Evolutionary conservation across 2,888 invertebrate genomes (phyloP), one percentile per base, ranked within the genome.

Genomic region (Idaea aversata): DNA sequence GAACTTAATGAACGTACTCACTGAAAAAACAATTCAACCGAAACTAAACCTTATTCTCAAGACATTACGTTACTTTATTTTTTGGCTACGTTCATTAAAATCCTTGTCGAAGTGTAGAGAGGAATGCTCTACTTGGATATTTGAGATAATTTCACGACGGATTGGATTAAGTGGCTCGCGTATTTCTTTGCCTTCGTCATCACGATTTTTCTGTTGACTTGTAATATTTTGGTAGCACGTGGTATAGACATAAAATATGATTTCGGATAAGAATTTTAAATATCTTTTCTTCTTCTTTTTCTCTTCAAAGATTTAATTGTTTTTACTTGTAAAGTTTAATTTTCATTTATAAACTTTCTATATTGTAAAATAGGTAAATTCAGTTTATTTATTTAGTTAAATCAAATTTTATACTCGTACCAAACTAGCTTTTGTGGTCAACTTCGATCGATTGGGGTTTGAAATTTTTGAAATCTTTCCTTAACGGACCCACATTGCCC

Each of bases 81-180:
- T 47, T 47, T 10, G 7, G 10, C 7, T 13, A 47, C 47, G 47
- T 47, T 47, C 47, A 47, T 47, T 47, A 47, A 13, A 47, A 47
- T 47, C 47, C 47, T 47, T 47, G 47, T 47, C 7, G 47, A 13
- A 47, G 47, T 47, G 47, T 47, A 47, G 10, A 47, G 75, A 73
- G 83, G 77, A 79, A 77, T 90, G 84, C 90, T 91, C 85, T 81
- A 84, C 82, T 81, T 81, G 72, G 73, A 75, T 78, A 76, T 80
- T 78, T 77, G 74, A 73, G 77, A 79, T 78, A 77, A 76, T 73
- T 73, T 77, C 72, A 68, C 70, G 68, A 71, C 57, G 69, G 72
- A 71, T 74, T 73, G 71, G 68, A 76, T 79, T 77, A 76, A 77
- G 78, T 76, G 71, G 74, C 74, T 72, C 60, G 72, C 75, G 74